Evolutionary conservation across 2,888 invertebrate species (phyloP).

Genomic region (Anarsia innoxiella): DNA sequence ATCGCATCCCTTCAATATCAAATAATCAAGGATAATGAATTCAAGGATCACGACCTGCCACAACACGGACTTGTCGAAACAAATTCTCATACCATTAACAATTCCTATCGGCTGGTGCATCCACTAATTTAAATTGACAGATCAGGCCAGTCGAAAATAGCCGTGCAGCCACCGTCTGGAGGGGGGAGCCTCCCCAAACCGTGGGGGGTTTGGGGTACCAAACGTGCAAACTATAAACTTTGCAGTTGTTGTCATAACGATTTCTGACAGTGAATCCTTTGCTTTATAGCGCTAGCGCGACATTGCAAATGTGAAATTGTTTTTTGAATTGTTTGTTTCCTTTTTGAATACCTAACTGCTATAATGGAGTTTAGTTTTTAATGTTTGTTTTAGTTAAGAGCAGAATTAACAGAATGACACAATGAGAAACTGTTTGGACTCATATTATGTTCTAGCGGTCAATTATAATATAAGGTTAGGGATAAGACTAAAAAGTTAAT

Average conservation of each 20-base stretch:
- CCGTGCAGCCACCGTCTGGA: slow-evolving; percentile 37
- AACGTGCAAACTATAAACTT: slow-evolving; percentile 5
- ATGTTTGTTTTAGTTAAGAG: too few species aligned
- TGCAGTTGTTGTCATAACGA: slow-evolving; percentile 32
- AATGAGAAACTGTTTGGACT: too few species aligned
- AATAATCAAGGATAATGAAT: neutral
- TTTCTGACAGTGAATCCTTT: slow-evolving; percentile 41
- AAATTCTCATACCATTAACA: slow-evolving; percentile 36
- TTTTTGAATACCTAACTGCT: too few species aligned
- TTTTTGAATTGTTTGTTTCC: too few species aligned
- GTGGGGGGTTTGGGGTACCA: too few species aligned
- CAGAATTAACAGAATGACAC: too few species aligned
- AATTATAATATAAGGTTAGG: too few species aligned
- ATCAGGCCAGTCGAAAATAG: slow-evolving; percentile 71
- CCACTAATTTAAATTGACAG: slow-evolving; percentile 70
- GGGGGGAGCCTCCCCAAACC: slow-evolving; percentile 34
- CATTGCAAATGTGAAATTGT: too few species aligned
- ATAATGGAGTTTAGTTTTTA: too few species aligned
- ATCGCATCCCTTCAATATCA: neutral
- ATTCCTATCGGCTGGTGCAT: slow-evolving; percentile 43
- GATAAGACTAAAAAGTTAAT: too few species aligned
- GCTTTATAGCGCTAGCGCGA: too few species aligned
- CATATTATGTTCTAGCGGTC: too few species aligned
- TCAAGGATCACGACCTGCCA: slow-evolving; percentile 33
- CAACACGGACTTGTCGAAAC: slow-evolving; percentile 22